Percentiles rank a stretch among this genome's conserved stretches.
Conservation (phyloP, 2,113 vertebrate species). For the Chaenogobius annularis region DNA sequence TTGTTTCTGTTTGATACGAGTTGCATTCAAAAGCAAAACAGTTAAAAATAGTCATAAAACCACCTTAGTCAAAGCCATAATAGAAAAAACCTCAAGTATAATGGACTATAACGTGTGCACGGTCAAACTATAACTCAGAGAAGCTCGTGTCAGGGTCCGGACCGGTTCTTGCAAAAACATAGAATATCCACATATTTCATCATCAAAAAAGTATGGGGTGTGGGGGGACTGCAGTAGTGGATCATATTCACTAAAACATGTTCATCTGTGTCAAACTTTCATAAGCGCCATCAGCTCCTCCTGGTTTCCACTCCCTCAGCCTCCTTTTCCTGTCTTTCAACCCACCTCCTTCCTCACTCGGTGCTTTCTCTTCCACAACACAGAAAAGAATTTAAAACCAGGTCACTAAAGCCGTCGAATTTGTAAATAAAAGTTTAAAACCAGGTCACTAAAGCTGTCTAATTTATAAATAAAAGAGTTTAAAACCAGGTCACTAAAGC, state of each 20-base stretch:
- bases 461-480: too few relatives aligned
- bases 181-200: neutral
- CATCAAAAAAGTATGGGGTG: neutral
- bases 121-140: too few relatives aligned
- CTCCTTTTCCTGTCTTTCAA: constrained; percentile 58
- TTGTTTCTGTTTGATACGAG: too few relatives aligned
- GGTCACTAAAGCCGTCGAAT: neutral
- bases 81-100: neutral
- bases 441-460: too few relatives aligned
- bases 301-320: neutral
- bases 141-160: too few relatives aligned
- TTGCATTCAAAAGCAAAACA: neutral
- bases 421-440: neutral
- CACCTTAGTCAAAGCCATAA: neutral
- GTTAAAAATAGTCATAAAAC: neutral
- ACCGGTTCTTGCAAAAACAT: too few relatives aligned
- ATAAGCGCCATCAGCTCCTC: neutral
- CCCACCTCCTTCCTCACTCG: constrained; percentile 40
- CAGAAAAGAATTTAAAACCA: constrained; percentile 7
- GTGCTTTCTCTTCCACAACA: constrained; percentile 11
- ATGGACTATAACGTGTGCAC: neutral
- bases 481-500: too few relatives aligned
- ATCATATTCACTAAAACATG: neutral
- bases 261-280: constrained; percentile 4
- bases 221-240: neutral